Percentiles rank a stretch among this genome's conserved stretches.
phyloP scores from a whole-genome alignment of 2,888 invertebrate genomes.

The Agonopterix subpropinquella region DNA sequence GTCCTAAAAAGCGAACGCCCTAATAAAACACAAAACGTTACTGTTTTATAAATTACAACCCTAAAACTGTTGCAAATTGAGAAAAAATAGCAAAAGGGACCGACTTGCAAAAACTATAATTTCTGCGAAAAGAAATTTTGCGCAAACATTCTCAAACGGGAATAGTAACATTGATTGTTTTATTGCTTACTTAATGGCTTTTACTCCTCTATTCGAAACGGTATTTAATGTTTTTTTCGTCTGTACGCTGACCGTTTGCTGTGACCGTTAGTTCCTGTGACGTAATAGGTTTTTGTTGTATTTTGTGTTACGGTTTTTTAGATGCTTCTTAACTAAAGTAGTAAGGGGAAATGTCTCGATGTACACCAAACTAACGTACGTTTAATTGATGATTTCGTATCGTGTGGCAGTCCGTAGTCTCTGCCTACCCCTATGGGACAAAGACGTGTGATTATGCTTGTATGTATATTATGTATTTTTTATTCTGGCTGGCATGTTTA shows the following conservation, averaged over 20 bases:
- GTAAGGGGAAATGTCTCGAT: too few relatives aligned
- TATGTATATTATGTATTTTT: too few relatives aligned
- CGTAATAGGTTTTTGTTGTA: conserved; percentile 19
- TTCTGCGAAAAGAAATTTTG: conserved; percentile 66
- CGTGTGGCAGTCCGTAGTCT: too few relatives aligned
- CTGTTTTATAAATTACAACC: conserved; percentile 27
- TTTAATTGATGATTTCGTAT: too few relatives aligned
- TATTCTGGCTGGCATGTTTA: too few relatives aligned
- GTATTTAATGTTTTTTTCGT: conserved; percentile 13
- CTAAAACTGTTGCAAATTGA: conserved; percentile 20
- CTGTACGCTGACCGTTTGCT: conserved; percentile 21
- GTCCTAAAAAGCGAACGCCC: too few relatives aligned
- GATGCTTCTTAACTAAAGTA: too few relatives aligned
- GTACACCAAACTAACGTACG: too few relatives aligned
- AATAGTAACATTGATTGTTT: conserved; percentile 23
- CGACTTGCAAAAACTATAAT: conserved; percentile 20
- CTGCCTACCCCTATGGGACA: too few relatives aligned
- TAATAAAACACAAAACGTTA: not conserved
- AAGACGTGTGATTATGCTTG: too few relatives aligned
- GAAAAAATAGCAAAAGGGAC: conserved; percentile 24
- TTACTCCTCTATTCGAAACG: conserved; percentile 15
- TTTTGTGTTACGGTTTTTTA: too few relatives aligned
- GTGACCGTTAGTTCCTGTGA: conserved; percentile 41
- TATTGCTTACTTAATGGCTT: conserved; percentile 27
- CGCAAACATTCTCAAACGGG: conserved; percentile 30